These are phyloP conservation scores for Dromococcyx pavoninus DNA, from an alignment of 2,797 vertebrate species.

Conservation along the genomic window DNA sequence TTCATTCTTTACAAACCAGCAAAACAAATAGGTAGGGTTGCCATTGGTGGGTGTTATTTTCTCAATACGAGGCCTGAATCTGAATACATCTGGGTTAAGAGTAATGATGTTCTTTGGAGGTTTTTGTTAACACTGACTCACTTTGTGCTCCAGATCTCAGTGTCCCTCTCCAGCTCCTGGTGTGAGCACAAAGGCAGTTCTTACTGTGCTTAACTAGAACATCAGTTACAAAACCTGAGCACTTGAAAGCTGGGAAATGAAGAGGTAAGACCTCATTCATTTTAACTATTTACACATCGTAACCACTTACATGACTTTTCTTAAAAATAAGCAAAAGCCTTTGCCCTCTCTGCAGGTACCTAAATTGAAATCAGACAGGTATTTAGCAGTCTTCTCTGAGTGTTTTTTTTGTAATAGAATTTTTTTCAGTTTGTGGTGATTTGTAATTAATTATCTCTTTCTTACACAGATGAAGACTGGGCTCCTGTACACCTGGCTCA, in stretches of 20 bases:
- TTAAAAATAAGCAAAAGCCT: background rate
- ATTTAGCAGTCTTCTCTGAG: background rate
- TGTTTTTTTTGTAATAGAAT: background rate
- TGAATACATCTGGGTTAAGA: background rate
- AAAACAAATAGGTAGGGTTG: background rate
- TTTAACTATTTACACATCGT: background rate
- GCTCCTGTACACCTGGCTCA: background rate
- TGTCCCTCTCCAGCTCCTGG: background rate
- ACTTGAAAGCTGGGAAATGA: background rate
- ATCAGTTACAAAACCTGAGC: background rate
- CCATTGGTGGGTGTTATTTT: background rate
- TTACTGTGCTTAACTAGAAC: background rate
- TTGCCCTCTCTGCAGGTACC: background rate
- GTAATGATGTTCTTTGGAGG: background rate
- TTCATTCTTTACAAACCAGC: background rate
- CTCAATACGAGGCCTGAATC: rapidly evolving
- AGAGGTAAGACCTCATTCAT: background rate
- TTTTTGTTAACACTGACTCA: background rate
- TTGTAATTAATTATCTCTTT: background rate
- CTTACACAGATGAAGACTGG: background rate
- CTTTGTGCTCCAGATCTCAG: background rate
- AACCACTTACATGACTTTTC: background rate
- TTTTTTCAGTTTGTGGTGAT: background rate
- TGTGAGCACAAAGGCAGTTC: background rate
- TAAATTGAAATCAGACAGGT: background rate